A percentile compares a stretch with the other conserved stretches of the same genome.
These are phyloP conservation scores for Pegoplata infirma DNA, from an alignment of 2,888 invertebrate genomes.

Conservation along the genomic window DNA sequence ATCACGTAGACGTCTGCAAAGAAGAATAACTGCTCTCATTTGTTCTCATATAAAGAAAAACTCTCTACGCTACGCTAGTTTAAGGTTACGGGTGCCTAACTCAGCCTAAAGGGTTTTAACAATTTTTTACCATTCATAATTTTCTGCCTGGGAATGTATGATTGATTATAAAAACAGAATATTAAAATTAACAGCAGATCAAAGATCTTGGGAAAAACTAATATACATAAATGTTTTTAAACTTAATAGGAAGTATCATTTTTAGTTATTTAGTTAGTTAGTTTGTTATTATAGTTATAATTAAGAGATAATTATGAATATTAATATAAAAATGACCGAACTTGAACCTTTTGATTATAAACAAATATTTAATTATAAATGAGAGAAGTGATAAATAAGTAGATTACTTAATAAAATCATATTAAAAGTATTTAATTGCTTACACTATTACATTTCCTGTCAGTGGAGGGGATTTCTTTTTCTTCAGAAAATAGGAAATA, in stretches of 20 bases:
- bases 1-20: too few relatives aligned
- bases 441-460: neutral
- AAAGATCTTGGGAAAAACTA: neutral
- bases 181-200: neutral
- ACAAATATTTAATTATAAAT: neutral
- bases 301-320: neutral
- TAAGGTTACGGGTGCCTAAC: too few relatives aligned
- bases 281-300: neutral
- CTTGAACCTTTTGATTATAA: constrained; percentile 36
- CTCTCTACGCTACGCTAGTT: too few relatives aligned
- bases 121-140: too few relatives aligned
- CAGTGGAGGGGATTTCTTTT: neutral
- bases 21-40: too few relatives aligned
- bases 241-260: neutral
- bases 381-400: neutral
- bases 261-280: too few relatives aligned
- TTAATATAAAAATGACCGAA: constrained; percentile 35
- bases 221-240: neutral
- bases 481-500: neutral
- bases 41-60: too few relatives aligned
- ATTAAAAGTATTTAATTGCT: neutral
- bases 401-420: neutral
- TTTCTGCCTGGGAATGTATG: too few relatives aligned
- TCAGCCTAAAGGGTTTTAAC: too few relatives aligned
- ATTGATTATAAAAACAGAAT: neutral